Conservation (phyloP, 2,888 invertebrate species). For the Stegana nigrithorax region DNA sequence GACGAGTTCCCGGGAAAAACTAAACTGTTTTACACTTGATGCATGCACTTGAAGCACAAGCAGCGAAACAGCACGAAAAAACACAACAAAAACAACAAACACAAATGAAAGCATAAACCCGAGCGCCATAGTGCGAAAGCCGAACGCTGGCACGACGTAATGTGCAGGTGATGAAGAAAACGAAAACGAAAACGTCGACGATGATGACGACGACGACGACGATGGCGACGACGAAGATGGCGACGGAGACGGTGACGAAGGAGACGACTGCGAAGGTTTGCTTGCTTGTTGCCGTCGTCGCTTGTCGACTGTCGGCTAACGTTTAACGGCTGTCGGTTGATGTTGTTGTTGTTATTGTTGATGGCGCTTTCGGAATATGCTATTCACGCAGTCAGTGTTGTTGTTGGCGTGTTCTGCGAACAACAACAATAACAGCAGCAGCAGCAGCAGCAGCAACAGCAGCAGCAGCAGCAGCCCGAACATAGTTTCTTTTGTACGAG, state of each 20-base stretch:
- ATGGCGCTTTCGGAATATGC: neutral
- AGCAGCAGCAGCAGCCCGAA: neutral
- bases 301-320: too few species aligned
- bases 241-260: too few species aligned
- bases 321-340: too few species aligned
- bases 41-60: slow-evolving; percentile 52
- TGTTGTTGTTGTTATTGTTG: too few species aligned
- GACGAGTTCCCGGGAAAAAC: slow-evolving; percentile 69
- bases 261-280: too few species aligned
- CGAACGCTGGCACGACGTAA: neutral
- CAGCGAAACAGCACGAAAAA: slow-evolving; percentile 17
- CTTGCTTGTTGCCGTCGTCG: too few species aligned
- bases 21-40: slow-evolving; percentile 69
- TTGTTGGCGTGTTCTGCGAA: neutral
- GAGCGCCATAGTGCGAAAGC: neutral
- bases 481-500: slow-evolving; percentile 9
- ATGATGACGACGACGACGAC: too few species aligned
- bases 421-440: slow-evolving; percentile 5
- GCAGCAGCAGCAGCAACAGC: neutral
- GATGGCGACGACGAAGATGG: neutral
- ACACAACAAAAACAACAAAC: neutral
- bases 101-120: neutral
- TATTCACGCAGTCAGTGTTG: neutral
- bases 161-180: neutral
- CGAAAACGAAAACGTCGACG: neutral